Conservation (phyloP, 35 echinoderm and acorn worm species). For the Eucidaris tribuloides region DNA sequence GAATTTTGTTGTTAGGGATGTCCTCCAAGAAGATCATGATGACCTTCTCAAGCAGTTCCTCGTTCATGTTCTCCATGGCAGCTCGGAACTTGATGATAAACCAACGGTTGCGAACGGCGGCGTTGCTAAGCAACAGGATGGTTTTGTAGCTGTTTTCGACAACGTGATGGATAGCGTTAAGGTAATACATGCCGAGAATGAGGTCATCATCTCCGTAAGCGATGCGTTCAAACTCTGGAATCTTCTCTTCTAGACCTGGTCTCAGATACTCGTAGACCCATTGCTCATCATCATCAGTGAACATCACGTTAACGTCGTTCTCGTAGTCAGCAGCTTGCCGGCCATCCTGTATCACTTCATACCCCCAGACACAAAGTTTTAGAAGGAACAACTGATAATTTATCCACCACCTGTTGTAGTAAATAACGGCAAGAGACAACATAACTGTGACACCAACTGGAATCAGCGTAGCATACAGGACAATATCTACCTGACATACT, state of each 20-base stretch:
- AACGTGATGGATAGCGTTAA: not conserved
- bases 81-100: not conserved
- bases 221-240: not conserved
- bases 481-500: not conserved
- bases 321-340: not conserved
- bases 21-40: not conserved
- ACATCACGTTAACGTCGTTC: not conserved
- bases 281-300: not conserved
- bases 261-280: not conserved
- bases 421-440: not conserved
- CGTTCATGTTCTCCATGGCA: not conserved
- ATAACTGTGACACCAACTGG: not conserved
- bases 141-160: not conserved
- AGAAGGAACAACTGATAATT: not conserved
- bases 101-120: not conserved
- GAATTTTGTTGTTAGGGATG: not conserved
- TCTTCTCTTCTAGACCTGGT: not conserved
- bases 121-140: not conserved
- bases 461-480: not conserved
- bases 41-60: not conserved
- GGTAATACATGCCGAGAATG: not conserved
- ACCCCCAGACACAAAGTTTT: not conserved
- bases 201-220: not conserved
- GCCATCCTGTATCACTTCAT: not conserved
- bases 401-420: not conserved